Percentiles rank a stretch among this genome's conserved stretches.
These are phyloP conservation scores for Aphrocallistes beatrix DNA, from an alignment of 37 sponge, comb jelly and placozoan species.

Conservation along the genomic window DNA sequence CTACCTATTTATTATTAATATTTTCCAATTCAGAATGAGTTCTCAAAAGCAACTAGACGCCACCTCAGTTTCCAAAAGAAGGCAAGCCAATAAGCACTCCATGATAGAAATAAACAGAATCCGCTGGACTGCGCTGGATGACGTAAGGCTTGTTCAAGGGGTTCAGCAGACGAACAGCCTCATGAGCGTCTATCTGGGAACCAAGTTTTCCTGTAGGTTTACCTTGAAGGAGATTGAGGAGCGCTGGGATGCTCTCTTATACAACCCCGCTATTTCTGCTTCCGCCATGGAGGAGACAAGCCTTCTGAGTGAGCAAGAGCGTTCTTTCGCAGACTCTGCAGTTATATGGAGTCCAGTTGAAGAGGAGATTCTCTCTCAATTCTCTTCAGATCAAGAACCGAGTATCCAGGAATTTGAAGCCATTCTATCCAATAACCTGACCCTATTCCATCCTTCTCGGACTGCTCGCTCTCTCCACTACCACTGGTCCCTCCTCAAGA, in stretches of 20 bases:
- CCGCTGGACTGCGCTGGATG: constrained; percentile 83
- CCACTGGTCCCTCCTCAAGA: constrained; percentile 88
- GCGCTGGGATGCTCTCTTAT: constrained; percentile 81
- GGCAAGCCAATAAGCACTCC: not conserved
- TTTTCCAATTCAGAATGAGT: not conserved
- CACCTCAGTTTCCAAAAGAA: not conserved
- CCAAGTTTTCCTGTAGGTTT: constrained; percentile 79
- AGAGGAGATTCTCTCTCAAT: constrained; percentile 28
- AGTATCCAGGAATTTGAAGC: constrained; percentile 48
- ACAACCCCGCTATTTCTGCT: constrained; percentile 55
- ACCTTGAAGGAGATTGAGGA: constrained; percentile 81
- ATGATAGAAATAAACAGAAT: not conserved
- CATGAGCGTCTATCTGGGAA: constrained; percentile 61
- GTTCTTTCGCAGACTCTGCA: constrained; percentile 21
- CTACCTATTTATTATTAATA: too few relatives aligned
- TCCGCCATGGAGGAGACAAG: not conserved
- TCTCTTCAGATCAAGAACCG: constrained; percentile 53
- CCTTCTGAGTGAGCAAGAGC: not conserved
- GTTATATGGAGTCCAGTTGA: constrained; percentile 85
- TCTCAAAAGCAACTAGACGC: not conserved
- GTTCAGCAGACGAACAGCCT: constrained; percentile 79
- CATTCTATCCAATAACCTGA: constrained; percentile 40
- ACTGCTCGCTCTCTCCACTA: constrained; percentile 66
- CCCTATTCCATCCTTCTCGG: constrained; percentile 60
- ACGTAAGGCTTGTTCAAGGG: constrained; percentile 74